A percentile compares a stretch with the other conserved stretches of the same genome.
phyloP scores from a whole-genome alignment of 2,113 vertebrate genomes.

The Axis porcinus region DNA sequence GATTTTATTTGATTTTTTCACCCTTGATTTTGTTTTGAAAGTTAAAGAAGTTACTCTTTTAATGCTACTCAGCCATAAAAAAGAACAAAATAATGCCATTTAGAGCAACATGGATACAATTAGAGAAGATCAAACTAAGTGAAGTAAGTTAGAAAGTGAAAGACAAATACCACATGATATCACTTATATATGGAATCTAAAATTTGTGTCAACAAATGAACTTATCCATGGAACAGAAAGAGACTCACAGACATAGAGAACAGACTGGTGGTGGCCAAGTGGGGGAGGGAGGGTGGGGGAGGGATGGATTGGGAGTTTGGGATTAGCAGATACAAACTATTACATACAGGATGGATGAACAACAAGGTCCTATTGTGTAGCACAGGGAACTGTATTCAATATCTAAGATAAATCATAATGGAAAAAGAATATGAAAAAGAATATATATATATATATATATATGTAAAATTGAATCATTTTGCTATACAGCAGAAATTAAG shows the following conservation, averaged over 20 bases:
- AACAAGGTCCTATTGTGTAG: neutral
- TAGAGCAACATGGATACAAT: neutral
- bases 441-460: neutral
- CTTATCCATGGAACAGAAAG: neutral
- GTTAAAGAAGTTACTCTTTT: neutral
- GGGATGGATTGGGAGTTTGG: neutral
- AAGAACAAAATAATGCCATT: neutral
- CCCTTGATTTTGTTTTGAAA: neutral
- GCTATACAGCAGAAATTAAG: neutral
- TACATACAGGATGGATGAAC: neutral
- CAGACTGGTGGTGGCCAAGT: neutral
- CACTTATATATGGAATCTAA: neutral
- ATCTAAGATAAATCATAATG: neutral
- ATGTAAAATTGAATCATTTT: neutral
- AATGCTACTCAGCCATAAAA: neutral
- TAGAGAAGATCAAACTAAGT: neutral
- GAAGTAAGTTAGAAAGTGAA: neutral
- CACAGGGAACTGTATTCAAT: neutral
- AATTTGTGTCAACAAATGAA: neutral
- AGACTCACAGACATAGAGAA: neutral
- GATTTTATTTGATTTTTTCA: neutral
- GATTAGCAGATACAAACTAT: neutral
- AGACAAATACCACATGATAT: neutral
- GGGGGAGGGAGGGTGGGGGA: neutral
- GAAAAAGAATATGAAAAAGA: neutral